phyloP scores from a whole-genome alignment of 1,140 invertebrate genomes.

The Frieseomelitta varia region DNA sequence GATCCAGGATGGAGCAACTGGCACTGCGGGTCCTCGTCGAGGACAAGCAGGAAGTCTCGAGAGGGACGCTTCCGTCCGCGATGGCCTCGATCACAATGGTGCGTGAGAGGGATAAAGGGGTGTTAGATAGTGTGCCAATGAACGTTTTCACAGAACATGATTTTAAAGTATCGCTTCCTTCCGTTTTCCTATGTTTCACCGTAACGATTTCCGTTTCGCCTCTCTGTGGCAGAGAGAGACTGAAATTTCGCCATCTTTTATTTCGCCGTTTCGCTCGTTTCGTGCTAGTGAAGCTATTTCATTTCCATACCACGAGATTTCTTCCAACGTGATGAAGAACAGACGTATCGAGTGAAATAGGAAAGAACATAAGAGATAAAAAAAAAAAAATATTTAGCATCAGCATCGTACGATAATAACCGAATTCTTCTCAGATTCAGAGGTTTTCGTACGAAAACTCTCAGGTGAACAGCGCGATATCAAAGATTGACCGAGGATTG shows the following conservation, averaged over 20 bases:
- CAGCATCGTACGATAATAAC: neutral
- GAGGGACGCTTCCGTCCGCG: conserved; percentile 66
- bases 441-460: conserved; percentile 2
- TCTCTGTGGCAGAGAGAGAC: neutral
- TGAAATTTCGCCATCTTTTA: neutral
- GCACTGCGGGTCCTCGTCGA: conserved; percentile 64
- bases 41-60: conserved; percentile 69
- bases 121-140: conserved; percentile 48
- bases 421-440: neutral
- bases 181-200: conserved; percentile 18
- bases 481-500: conserved; percentile 55
- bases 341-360: neutral
- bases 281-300: neutral
- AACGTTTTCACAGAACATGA: conserved; percentile 8
- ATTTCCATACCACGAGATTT: neutral
- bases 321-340: neutral
- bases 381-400: neutral
- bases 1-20: conserved; percentile 62
- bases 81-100: conserved; percentile 66
- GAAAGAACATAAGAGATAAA: neutral
- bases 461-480: conserved; percentile 32
- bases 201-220: neutral
- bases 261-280: neutral
- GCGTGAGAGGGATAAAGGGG: conserved; percentile 61
- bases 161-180: conserved; percentile 33